phyloP scores from a whole-genome alignment of 2,888 invertebrate genomes.

The Nysson spinosus region DNA sequence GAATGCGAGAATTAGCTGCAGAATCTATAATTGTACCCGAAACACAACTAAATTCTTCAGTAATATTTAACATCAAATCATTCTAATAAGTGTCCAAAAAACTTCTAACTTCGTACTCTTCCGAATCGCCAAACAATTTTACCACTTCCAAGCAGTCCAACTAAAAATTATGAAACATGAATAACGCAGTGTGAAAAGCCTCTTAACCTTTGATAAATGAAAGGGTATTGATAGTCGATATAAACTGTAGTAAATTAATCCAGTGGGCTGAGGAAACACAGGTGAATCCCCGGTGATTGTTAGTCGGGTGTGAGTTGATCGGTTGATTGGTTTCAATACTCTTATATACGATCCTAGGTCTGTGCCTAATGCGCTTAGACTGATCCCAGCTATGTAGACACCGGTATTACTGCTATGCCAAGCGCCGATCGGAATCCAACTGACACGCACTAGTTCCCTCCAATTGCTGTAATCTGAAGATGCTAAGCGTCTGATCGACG shows the following conservation, averaged over 20 bases:
- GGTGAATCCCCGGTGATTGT: slow-evolving; percentile 14
- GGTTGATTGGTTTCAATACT: slow-evolving; percentile 42
- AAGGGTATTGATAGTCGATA: background rate
- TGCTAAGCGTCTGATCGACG: slow-evolving; percentile 13
- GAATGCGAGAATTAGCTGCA: no score
- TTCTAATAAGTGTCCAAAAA: no score
- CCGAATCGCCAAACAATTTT: no score
- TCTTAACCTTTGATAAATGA: background rate
- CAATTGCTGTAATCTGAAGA: slow-evolving; percentile 34
- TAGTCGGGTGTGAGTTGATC: slow-evolving; percentile 17
- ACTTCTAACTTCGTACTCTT: no score
- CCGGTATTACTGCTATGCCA: slow-evolving; percentile 25
- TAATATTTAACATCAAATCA: no score
- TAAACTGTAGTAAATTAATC: slow-evolving; percentile 22
- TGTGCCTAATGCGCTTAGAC: slow-evolving; percentile 47
- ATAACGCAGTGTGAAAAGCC: background rate
- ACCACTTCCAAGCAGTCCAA: no score
- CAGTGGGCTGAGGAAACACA: background rate
- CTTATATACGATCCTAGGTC: slow-evolving; percentile 32
- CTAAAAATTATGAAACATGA: no score
- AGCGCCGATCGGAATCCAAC: slow-evolving; percentile 33
- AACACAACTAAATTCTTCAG: no score
- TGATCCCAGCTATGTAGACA: slow-evolving; percentile 39
- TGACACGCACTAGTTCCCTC: slow-evolving; percentile 43
- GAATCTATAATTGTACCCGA: no score